Evolutionary conservation across 2,888 invertebrate genomes (phyloP).

Genomic region (Lasioglossum figueresi): DNA sequence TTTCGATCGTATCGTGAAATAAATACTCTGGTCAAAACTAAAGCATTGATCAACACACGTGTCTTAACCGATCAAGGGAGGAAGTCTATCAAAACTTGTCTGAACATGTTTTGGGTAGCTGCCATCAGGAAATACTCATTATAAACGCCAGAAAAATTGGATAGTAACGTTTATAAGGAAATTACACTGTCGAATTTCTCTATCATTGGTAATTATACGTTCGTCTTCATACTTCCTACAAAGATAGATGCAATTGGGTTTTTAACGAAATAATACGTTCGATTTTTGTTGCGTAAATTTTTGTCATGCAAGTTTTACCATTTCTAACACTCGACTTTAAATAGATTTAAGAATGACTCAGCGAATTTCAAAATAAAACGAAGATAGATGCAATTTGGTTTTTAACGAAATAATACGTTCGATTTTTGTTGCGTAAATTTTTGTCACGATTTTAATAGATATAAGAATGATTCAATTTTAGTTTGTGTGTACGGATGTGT

Average conservation of each 20-base stretch:
- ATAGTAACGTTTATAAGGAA: slow-evolving; percentile 10
- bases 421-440: no score
- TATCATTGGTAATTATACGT: slow-evolving; percentile 34
- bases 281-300: slow-evolving; percentile 2
- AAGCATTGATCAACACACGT: slow-evolving; percentile 9
- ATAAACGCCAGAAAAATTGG: slow-evolving; percentile 40
- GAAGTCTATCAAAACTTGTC: slow-evolving; percentile 68
- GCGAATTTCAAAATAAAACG: not conserved
- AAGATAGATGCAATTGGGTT: not conserved
- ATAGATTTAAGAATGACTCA: not conserved
- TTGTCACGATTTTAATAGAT: not conserved
- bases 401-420: no score
- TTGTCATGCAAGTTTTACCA: not conserved
- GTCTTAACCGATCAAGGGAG: slow-evolving; percentile 3
- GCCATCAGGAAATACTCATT: slow-evolving; percentile 62
- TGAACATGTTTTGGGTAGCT: slow-evolving; percentile 68
- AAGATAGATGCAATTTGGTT: no score
- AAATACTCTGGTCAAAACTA: slow-evolving; percentile 10
- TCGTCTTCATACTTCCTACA: not conserved
- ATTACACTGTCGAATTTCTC: slow-evolving; percentile 15
- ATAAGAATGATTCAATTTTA: not conserved
- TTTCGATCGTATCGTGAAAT: slow-evolving; percentile 28
- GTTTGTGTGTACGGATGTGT: not conserved
- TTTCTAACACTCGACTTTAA: not conserved
- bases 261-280: not conserved